Conservation (phyloP, 2,113 vertebrate genomes). For the Oryzias javanicus region DNA sequence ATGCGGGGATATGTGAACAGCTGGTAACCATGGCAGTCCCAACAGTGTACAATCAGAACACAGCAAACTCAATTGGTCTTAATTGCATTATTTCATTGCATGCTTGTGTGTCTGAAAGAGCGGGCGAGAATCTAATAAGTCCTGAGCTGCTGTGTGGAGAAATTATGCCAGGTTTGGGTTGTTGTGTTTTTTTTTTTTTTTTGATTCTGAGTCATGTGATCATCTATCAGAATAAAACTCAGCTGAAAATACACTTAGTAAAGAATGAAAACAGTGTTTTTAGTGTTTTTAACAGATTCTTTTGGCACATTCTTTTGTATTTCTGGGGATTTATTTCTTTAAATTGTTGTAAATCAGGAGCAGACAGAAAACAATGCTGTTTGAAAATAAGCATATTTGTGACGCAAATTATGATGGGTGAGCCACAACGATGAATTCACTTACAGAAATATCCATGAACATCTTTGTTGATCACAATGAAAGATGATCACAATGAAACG, state of each 20-base stretch:
- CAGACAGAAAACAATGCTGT: too few relatives aligned
- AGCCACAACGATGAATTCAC: too few relatives aligned
- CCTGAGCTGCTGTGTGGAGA: neutral
- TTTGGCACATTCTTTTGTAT: too few relatives aligned
- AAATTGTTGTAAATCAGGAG: too few relatives aligned
- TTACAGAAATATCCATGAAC: too few relatives aligned
- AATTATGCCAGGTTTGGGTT: neutral
- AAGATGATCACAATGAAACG: too few relatives aligned
- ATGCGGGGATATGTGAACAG: constrained; percentile 51
- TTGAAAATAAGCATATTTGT: too few relatives aligned
- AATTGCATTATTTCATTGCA: constrained; percentile 67
- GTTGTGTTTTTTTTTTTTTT: constrained; percentile 5
- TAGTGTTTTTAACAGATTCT: too few relatives aligned
- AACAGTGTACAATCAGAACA: constrained; percentile 43
- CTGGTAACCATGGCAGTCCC: constrained; percentile 54
- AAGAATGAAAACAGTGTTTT: too few relatives aligned
- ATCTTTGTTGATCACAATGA: too few relatives aligned
- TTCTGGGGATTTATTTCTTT: too few relatives aligned
- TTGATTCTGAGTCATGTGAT: constrained; percentile 3
- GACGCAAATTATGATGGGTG: too few relatives aligned
- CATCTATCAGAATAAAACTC: neutral
- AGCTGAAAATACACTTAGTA: neutral
- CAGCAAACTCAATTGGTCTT: constrained; percentile 68
- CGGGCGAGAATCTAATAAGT: constrained; percentile 38
- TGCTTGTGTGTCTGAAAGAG: constrained; percentile 15